Evolutionary conservation across 2,888 invertebrate species (phyloP).

Genomic region (Caenorhabditis sp.): DNA sequence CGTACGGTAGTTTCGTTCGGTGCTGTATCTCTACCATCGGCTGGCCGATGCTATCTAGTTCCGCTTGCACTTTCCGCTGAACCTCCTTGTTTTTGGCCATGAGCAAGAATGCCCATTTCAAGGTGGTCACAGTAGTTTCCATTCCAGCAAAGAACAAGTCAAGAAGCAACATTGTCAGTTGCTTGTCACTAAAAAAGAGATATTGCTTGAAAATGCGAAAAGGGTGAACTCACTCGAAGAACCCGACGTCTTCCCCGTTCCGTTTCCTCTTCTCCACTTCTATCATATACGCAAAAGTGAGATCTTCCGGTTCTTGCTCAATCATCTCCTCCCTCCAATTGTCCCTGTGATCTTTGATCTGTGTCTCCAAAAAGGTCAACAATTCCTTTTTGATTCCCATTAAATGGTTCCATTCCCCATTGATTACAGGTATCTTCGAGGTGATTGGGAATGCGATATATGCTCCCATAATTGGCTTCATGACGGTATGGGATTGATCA

Average conservation of each 20-base stretch:
- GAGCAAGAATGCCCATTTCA: conserved; percentile 81
- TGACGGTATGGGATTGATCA: conserved; percentile 75
- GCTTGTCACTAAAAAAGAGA: conserved; percentile 76
- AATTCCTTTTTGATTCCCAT: conserved; percentile 73
- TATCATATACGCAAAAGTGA: conserved; percentile 80
- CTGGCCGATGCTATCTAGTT: conserved; percentile 70
- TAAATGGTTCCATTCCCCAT: conserved; percentile 76
- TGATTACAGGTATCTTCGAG: conserved; percentile 76
- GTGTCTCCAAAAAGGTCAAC: conserved; percentile 74
- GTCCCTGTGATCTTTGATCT: conserved; percentile 72
- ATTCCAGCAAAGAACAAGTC: conserved; percentile 82
- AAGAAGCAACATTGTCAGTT: conserved; percentile 81
- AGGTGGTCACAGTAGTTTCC: conserved; percentile 82
- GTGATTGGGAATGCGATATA: conserved; percentile 78
- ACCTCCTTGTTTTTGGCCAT: conserved; percentile 67
- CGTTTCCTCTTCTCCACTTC: conserved; percentile 77
- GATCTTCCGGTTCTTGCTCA: conserved; percentile 72
- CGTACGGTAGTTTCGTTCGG: conserved; percentile 74
- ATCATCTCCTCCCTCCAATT: conserved; percentile 56
- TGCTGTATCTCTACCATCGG: conserved; percentile 69
- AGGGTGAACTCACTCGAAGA: conserved; percentile 71
- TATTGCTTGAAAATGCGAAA: background rate
- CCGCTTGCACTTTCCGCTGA: conserved; percentile 70
- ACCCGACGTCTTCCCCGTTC: conserved; percentile 72
- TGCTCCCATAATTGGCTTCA: conserved; percentile 77